Evolutionary conservation across 2,888 invertebrate species (phyloP), one percentile per base, ranked within the genome.

Genomic region (Gasteruption jaculator): DNA sequence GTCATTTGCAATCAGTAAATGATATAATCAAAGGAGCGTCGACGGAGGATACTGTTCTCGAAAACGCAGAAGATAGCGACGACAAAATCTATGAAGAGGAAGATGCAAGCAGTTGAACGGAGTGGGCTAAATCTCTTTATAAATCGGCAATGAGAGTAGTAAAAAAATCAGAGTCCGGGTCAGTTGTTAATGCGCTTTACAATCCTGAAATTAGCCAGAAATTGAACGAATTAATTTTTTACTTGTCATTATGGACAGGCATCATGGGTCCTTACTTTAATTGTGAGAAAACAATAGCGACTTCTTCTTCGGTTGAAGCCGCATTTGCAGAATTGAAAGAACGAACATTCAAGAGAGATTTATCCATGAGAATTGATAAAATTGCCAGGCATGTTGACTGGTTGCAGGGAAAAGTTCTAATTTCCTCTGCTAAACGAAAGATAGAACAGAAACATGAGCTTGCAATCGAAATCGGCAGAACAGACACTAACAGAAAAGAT

Each of bases 291-390:
- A 27, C 22, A 30, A 43, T 44, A 16, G 25, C 38, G 11, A 43
- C 49, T 10, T 49, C 49, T n/a, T n/a, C n/a, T 12, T 15, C 39
- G 10, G 43, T 44, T 3, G 49, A 49, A 37, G 37, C 43, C 10
- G 39, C 43, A 18, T 49, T 46, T 41, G 43, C 43, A 8, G 42
- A 49, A 35, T 29, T 44, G 19, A 49, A 49, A 37, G 35, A 14
- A n/a, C 8, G 14, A 5, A 30, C 20, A 12, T 46, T 49, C 19
- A 34, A 44, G 41, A 41, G 34, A 27, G 6, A 38, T 8, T 38
- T 49, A 12, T 43, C 46, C 10, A 21, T 45, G 20, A 34, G 45
- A 19, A 26, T 37, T n/a, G 49, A 49, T 22, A 46, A 46, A n/a
- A n/a, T n/a, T n/a, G n/a, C n/a, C n/a, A n/a, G n/a, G n/a, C n/a